Evolutionary conservation across 2,797 vertebrate species (phyloP).

Genomic region (Crocidura indochinensis): DNA sequence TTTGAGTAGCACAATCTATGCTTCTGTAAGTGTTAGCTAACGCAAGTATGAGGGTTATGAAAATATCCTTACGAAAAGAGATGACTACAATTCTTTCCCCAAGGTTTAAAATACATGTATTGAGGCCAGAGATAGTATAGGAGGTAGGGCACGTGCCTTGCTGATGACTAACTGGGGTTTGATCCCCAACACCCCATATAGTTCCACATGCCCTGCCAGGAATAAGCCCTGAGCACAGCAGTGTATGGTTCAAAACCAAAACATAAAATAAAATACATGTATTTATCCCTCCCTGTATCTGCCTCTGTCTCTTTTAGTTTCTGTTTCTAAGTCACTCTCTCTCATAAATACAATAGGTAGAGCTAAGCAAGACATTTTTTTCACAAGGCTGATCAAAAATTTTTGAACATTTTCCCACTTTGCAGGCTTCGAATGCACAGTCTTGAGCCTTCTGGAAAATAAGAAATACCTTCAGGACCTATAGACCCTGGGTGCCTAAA

Average conservation of each 20-base stretch:
- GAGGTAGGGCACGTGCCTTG: no score
- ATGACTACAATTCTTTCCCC: background rate
- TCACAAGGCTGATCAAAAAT: conserved; percentile 5
- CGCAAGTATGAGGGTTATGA: background rate
- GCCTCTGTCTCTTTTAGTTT: background rate
- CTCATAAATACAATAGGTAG: conserved; percentile 8
- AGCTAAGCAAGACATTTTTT: background rate
- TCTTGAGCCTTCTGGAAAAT: background rate
- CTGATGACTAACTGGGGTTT: no score
- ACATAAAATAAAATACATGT: no score
- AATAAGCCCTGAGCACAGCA: no score
- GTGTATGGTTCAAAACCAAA: no score
- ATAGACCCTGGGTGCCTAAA: background rate
- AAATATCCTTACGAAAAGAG: conserved; percentile 49
- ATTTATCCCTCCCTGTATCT: no score
- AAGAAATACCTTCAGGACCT: conserved; percentile 11
- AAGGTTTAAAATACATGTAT: background rate
- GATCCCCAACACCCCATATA: no score
- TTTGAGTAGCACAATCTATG: background rate
- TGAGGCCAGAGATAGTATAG: no score
- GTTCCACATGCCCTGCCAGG: no score
- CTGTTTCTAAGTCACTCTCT: background rate
- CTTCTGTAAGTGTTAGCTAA: background rate
- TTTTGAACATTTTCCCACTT: conserved; percentile 18
- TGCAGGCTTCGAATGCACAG: background rate